Evolutionary conservation across 2,113 vertebrate genomes (phyloP).

Genomic region (Apeltes quadracus): DNA sequence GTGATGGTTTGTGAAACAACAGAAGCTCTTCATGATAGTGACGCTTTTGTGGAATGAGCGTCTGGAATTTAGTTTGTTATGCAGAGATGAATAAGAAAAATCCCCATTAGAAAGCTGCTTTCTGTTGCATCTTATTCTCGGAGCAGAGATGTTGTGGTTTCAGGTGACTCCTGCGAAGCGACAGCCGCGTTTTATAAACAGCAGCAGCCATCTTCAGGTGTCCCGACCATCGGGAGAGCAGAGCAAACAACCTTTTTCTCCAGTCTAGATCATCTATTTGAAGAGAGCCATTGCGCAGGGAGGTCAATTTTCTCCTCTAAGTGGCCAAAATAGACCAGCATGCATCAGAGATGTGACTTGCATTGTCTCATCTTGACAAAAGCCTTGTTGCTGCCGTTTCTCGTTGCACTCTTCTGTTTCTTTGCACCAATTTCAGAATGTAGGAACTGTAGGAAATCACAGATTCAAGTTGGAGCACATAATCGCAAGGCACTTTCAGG

Average conservation of each 20-base stretch:
- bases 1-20: conserved; percentile 49
- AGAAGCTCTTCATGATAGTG: conserved; percentile 33
- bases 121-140: not conserved
- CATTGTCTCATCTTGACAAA: not conserved
- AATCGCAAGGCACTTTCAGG: not conserved
- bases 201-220: not conserved
- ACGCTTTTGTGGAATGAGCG: conserved; percentile 29
- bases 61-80: no score
- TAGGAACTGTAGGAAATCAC: not conserved
- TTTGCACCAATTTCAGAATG: no score
- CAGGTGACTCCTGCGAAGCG: conserved; percentile 1
- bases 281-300: not conserved
- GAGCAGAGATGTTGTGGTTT: conserved; percentile 10
- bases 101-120: not conserved
- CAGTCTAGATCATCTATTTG: not conserved
- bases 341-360: not conserved
- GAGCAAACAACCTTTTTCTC: not conserved
- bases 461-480: not conserved
- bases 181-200: conserved; percentile 15
- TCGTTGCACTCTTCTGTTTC: not conserved
- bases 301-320: not conserved
- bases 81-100: conserved; percentile 22
- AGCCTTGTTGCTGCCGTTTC: not conserved
- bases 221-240: not conserved
- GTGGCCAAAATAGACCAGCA: not conserved